These are phyloP conservation scores for Lydus trimaculatus DNA, from an alignment of 2,888 invertebrate genomes.

Conservation along the genomic window DNA sequence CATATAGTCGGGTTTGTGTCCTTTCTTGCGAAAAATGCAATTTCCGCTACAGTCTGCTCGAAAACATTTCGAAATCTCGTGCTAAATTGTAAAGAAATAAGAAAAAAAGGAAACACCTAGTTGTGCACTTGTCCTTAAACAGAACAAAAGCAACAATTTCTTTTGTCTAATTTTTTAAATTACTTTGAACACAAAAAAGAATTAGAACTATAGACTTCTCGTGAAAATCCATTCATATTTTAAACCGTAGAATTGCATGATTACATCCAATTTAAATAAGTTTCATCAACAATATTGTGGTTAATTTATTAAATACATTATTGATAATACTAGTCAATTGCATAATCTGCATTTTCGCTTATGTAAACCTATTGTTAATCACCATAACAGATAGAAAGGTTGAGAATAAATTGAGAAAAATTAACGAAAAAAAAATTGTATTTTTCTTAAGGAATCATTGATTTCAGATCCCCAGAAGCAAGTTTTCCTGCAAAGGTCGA, in stretches of 20 bases:
- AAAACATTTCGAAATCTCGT: neutral
- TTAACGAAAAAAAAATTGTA: neutral
- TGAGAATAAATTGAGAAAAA: constrained; percentile 10
- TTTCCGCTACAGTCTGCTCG: neutral
- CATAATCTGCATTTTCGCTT: constrained; percentile 21
- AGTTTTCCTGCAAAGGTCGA: constrained; percentile 73
- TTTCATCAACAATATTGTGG: neutral
- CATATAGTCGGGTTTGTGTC: too few relatives aligned
- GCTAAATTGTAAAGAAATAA: constrained; percentile 11
- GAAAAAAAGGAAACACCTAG: constrained; percentile 18
- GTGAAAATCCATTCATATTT: too few relatives aligned
- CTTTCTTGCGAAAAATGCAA: neutral
- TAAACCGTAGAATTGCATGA: too few relatives aligned
- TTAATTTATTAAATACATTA: neutral
- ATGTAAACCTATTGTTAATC: constrained; percentile 18
- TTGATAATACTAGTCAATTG: constrained; percentile 10
- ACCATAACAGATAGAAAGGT: constrained; percentile 21
- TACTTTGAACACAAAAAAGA: neutral
- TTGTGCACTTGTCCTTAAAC: constrained; percentile 14
- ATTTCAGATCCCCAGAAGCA: constrained; percentile 60
- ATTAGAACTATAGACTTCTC: too few relatives aligned
- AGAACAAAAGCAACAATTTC: constrained; percentile 18
- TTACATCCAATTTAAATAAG: neutral
- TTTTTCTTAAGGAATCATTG: constrained; percentile 15
- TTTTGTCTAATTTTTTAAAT: constrained; percentile 17